Percentiles rank a stretch among this genome's conserved stretches.
phyloP scores from a whole-genome alignment of 1,140 invertebrate genomes.

The Catajapyx aquilonaris region DNA sequence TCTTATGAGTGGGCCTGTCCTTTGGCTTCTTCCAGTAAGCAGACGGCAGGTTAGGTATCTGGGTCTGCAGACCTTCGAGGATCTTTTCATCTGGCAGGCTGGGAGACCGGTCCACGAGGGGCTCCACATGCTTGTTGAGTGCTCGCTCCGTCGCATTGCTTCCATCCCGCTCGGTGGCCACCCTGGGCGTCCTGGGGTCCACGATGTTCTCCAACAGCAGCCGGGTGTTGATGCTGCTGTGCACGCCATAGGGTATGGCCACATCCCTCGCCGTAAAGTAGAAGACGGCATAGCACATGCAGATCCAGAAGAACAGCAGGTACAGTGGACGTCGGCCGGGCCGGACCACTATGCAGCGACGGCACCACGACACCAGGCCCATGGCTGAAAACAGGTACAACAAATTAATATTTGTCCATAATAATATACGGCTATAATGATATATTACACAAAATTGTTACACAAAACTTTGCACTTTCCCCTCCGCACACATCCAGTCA shows the following conservation, averaged over 20 bases:
- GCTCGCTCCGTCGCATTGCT: slow-evolving; percentile 4
- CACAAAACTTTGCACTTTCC: too few relatives aligned
- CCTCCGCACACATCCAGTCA: too few relatives aligned
- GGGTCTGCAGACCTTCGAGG: slow-evolving; percentile 47
- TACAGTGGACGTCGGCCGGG: not conserved
- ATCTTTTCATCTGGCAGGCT: slow-evolving; percentile 49
- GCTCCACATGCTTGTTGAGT: slow-evolving; percentile 20
- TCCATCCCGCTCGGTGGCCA: slow-evolving; percentile 6
- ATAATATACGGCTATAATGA: too few relatives aligned
- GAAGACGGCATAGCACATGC: not conserved
- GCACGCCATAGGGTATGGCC: not conserved
- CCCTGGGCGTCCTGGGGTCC: slow-evolving; percentile 9
- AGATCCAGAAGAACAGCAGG: not conserved
- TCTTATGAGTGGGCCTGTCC: slow-evolving; percentile 40
- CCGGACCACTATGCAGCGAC: not conserved
- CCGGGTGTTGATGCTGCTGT: slow-evolving; percentile 10
- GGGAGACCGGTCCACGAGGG: slow-evolving; percentile 39
- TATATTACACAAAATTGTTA: too few relatives aligned
- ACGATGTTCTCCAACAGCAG: slow-evolving; percentile 17
- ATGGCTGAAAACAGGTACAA: not conserved
- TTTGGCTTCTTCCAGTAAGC: slow-evolving; percentile 59
- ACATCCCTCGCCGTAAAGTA: not conserved
- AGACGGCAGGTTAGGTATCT: slow-evolving; percentile 59
- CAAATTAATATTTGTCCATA: too few relatives aligned
- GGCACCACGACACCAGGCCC: not conserved